phyloP scores from a whole-genome alignment of 2,888 invertebrate species.

The Brachypalpus laphriformis region DNA sequence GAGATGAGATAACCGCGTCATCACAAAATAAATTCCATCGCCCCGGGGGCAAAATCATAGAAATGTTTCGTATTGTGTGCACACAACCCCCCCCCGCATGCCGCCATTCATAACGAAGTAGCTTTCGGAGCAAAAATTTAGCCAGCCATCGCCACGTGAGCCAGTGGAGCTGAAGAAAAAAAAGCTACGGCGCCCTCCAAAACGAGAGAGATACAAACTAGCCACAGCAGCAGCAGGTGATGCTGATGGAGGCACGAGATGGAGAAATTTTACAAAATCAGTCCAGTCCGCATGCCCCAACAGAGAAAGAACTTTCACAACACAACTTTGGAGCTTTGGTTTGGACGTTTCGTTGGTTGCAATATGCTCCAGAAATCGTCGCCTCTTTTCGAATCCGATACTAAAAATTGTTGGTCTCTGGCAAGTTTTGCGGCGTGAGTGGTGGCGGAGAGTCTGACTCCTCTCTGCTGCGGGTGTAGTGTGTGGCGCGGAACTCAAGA shows the following conservation, averaged over 20 bases:
- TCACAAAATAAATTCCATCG: slow-evolving; percentile 62
- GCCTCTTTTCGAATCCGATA: slow-evolving; percentile 61
- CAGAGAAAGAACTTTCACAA: slow-evolving; percentile 72
- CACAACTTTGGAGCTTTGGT: slow-evolving; percentile 57
- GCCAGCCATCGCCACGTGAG: slow-evolving; percentile 63
- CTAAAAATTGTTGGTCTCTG: slow-evolving; percentile 66
- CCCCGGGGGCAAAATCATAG: slow-evolving; percentile 68
- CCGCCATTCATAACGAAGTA: slow-evolving; percentile 51
- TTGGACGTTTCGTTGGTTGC: slow-evolving; percentile 67
- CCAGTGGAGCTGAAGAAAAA: slow-evolving; percentile 48
- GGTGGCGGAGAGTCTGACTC: slow-evolving; percentile 73
- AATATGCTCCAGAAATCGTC: slow-evolving; percentile 73
- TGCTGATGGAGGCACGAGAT: slow-evolving; percentile 48
- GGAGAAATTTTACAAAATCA: slow-evolving; percentile 71
- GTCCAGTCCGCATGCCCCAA: slow-evolving; percentile 71
- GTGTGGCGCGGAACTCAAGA: slow-evolving; percentile 72
- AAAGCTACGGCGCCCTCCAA: slow-evolving; percentile 27
- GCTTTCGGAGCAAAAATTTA: slow-evolving; percentile 53
- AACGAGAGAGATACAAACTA: slow-evolving; percentile 47
- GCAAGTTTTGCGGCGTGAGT: slow-evolving; percentile 71
- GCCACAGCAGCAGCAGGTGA: slow-evolving; percentile 58
- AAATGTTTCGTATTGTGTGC: slow-evolving; percentile 23
- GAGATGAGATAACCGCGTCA: slow-evolving; percentile 54
- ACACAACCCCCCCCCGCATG: not conserved
- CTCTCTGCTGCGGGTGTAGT: slow-evolving; percentile 74